Evolutionary conservation across 2,888 invertebrate species (phyloP).

Genomic region (Catocala sponsa): DNA sequence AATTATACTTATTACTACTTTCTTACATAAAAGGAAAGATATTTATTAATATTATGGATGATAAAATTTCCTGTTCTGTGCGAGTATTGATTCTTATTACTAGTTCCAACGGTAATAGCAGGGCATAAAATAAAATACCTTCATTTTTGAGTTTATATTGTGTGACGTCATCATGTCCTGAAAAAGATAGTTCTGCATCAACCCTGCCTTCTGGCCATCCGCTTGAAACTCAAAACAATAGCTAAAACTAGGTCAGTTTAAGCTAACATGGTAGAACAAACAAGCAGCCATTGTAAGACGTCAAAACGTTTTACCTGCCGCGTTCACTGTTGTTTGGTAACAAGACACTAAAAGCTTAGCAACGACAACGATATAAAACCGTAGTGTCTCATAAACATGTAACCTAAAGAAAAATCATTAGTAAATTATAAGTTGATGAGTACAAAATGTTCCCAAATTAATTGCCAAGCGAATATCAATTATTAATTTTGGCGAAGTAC

Average conservation of each 20-base stretch:
- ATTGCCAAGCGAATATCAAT: slow-evolving; percentile 11
- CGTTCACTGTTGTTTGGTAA: slow-evolving; percentile 11
- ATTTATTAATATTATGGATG: no score
- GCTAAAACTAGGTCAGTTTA: slow-evolving; percentile 30
- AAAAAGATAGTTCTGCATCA: not conserved
- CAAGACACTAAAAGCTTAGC: slow-evolving; percentile 7
- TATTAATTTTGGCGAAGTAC: slow-evolving; percentile 12
- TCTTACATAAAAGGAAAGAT: no score
- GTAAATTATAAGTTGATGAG: not conserved
- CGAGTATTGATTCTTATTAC: no score
- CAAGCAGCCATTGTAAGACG: slow-evolving; percentile 15
- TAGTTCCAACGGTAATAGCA: no score
- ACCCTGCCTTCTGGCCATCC: not conserved
- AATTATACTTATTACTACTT: no score
- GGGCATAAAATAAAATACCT: no score
- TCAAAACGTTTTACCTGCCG: slow-evolving; percentile 8
- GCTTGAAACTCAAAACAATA: slow-evolving; percentile 26
- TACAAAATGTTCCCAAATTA: slow-evolving; percentile 3
- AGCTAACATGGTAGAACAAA: slow-evolving; percentile 17
- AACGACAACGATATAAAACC: slow-evolving; percentile 4
- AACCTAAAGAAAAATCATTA: not conserved
- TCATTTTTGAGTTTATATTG: no score
- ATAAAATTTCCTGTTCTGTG: no score
- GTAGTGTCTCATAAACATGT: not conserved
- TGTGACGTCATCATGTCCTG: no score